phyloP scores from a whole-genome alignment of 23 tunicate genomes.

The Styela plicata region DNA sequence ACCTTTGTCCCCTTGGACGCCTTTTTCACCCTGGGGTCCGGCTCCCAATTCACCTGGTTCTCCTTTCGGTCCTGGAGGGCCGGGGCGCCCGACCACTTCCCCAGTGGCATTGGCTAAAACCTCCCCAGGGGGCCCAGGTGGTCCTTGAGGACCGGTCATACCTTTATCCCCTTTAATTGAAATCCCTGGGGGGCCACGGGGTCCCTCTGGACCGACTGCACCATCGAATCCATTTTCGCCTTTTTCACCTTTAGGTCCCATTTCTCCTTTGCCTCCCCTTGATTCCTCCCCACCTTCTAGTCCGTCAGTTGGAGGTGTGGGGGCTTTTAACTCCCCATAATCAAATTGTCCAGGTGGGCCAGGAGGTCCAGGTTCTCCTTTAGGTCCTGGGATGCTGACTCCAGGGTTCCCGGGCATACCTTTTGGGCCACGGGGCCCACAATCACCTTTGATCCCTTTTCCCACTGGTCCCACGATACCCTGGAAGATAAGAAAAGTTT shows the following conservation, averaged over 20 bases:
- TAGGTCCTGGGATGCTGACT: slow-evolving; percentile 37
- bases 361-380: slow-evolving; percentile 79
- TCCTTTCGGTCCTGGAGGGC: slow-evolving; percentile 70
- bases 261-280: slow-evolving; percentile 39
- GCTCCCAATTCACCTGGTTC: slow-evolving; percentile 35
- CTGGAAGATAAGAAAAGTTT: no score
- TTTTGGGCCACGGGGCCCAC: slow-evolving; percentile 82
- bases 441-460: slow-evolving; percentile 70
- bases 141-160: slow-evolving; percentile 46
- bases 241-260: slow-evolving; percentile 51
- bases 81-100: slow-evolving; percentile 56
- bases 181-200: slow-evolving; percentile 24
- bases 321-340: slow-evolving; percentile 21
- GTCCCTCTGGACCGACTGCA: slow-evolving; percentile 59
- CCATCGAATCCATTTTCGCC: slow-evolving; percentile 42
- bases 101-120: slow-evolving; percentile 26
- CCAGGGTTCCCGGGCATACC: slow-evolving; percentile 79
- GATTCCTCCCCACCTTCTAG: neutral
- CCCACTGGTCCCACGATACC: slow-evolving; percentile 37
- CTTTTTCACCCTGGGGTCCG: slow-evolving; percentile 60
- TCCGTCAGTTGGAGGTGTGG: slow-evolving; percentile 10
- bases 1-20: slow-evolving; percentile 50
- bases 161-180: slow-evolving; percentile 26
- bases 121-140: slow-evolving; percentile 66
- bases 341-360: slow-evolving; percentile 66